phyloP scores from a whole-genome alignment of 2,113 vertebrate species.

The Carettochelys insculpta region DNA sequence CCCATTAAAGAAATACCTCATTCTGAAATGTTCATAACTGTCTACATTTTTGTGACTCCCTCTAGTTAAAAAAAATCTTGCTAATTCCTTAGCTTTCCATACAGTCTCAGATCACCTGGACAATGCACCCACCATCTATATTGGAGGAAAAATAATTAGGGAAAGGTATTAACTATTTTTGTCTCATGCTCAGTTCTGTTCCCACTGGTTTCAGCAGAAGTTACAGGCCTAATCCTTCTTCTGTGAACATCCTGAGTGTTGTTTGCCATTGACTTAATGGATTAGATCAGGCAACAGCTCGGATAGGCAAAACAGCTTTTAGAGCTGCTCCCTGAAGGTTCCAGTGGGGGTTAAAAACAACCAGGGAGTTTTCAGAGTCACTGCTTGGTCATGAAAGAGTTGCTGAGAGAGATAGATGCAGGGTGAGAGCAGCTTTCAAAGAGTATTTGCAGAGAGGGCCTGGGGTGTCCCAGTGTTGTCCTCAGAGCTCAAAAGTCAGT shows the following conservation, averaged over 20 bases:
- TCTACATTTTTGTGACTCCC: neutral
- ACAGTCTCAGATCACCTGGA: neutral
- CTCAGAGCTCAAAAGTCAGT: neutral
- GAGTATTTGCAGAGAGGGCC: neutral
- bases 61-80: neutral
- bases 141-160: slow-evolving; percentile 1
- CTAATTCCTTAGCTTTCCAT: neutral
- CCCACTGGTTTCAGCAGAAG: neutral
- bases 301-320: neutral
- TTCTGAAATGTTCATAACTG: neutral
- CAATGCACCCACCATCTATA: neutral
- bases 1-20: neutral
- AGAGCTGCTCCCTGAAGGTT: neutral
- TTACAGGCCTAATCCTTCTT: neutral
- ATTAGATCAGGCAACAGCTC: neutral
- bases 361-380: slow-evolving; percentile 12
- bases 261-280: neutral
- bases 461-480: neutral
- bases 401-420: no score
- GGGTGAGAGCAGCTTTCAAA: rapidly evolving
- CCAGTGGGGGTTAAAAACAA: neutral
- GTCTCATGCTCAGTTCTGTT: neutral
- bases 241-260: neutral
- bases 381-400: neutral
- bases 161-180: slow-evolving; percentile 1